Conservation (phyloP, 2,797 vertebrate genomes). For the Phataginus tetradactyla region DNA sequence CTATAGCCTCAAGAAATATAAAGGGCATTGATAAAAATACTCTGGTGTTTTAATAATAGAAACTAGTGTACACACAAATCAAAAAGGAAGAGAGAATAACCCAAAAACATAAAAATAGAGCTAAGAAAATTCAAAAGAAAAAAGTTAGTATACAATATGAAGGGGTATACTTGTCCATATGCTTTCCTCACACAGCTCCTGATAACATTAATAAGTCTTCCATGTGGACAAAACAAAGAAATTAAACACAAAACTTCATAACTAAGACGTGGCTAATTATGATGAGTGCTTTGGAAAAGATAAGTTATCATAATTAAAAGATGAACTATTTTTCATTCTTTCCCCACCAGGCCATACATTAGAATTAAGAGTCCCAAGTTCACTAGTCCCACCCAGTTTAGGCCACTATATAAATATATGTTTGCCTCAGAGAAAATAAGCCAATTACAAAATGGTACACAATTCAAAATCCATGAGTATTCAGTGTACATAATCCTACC, state of each 20-base stretch:
- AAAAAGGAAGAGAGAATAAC: slow-evolving; percentile 46
- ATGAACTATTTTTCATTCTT: slow-evolving; percentile 52
- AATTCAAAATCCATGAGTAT: slow-evolving; percentile 50
- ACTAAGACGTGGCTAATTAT: slow-evolving; percentile 42
- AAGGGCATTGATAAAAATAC: slow-evolving; percentile 47
- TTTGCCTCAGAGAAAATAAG: slow-evolving; percentile 39
- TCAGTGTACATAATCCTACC: neutral
- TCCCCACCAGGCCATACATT: neutral
- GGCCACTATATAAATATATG: neutral
- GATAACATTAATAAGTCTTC: slow-evolving; percentile 40
- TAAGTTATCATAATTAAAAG: slow-evolving; percentile 47
- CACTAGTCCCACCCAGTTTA: slow-evolving; percentile 28
- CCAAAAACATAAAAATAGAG: slow-evolving; percentile 27
- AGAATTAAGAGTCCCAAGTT: slow-evolving; percentile 23
- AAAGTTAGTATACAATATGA: neutral
- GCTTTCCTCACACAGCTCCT: neutral
- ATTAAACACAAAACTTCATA: slow-evolving; percentile 64
- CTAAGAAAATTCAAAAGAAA: slow-evolving; percentile 53
- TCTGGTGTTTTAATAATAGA: slow-evolving; percentile 51
- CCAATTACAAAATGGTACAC: slow-evolving; percentile 35
- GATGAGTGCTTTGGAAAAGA: slow-evolving; percentile 35
- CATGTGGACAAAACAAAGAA: slow-evolving; percentile 42
- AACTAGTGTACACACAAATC: neutral
- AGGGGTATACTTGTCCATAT: neutral
- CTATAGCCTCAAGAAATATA: slow-evolving; percentile 26